Evolutionary conservation across 1,140 invertebrate genomes (phyloP).

Genomic region (Lepidostoma basale): DNA sequence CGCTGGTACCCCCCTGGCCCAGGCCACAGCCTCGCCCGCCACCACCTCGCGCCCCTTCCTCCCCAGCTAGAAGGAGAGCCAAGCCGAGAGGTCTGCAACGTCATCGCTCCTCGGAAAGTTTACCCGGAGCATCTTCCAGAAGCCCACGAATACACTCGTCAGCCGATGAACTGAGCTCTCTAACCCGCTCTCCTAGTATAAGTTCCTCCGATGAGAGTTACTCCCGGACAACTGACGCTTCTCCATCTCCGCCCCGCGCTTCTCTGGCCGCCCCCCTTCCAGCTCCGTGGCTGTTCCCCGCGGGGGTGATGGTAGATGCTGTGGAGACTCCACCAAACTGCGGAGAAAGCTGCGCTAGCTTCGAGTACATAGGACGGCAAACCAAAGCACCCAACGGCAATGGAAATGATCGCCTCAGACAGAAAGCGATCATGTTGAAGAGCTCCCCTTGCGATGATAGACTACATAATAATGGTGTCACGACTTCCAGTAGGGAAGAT

Average conservation of each 20-base stretch:
- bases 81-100: conserved; percentile 51
- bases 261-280: conserved; percentile 66
- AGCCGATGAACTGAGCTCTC: conserved; percentile 78
- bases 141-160: conserved; percentile 72
- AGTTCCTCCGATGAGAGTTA: conserved; percentile 83
- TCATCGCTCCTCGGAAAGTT: conserved; percentile 69
- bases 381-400: conserved; percentile 48
- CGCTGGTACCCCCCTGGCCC: conserved; percentile 64
- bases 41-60: conserved; percentile 53
- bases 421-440: conserved; percentile 51
- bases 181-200: conserved; percentile 78
- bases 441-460: conserved; percentile 56
- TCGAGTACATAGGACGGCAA: conserved; percentile 59
- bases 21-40: conserved; percentile 56
- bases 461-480: conserved; percentile 51
- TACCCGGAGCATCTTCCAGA: conserved; percentile 59
- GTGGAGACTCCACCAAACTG: conserved; percentile 53
- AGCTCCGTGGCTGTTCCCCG: conserved; percentile 47
- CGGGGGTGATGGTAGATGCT: conserved; percentile 38
- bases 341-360: conserved; percentile 68
- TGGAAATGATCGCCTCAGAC: conserved; percentile 47
- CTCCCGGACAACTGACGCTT: conserved; percentile 73
- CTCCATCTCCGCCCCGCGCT: conserved; percentile 60
- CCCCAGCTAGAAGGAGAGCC: conserved; percentile 46
- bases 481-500: conserved; percentile 57